A percentile compares a stretch with the other conserved stretches of the same genome.
phyloP scores from a whole-genome alignment of 35 echinoderm and acorn worm species.

The Apostichopus japonicus region DNA sequence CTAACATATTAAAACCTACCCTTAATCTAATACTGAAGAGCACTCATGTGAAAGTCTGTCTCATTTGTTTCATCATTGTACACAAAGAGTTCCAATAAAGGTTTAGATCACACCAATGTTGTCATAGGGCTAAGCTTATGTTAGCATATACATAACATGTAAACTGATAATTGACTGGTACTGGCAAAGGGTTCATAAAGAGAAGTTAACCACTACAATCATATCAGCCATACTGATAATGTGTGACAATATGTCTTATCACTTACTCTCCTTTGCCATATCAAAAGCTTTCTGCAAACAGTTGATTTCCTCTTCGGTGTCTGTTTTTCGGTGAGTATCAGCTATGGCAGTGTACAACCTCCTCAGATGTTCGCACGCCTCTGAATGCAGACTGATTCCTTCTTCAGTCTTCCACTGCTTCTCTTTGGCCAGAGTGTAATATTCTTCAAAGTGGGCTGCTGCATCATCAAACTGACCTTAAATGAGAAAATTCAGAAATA shows the following conservation, averaged over 20 bases:
- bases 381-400: slow-evolving; percentile 70
- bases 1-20: no score
- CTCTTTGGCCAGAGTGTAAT: slow-evolving; percentile 70
- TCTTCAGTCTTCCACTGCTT: slow-evolving; percentile 76
- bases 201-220: no score
- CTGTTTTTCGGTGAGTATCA: slow-evolving; percentile 60
- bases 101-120: no score
- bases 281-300: slow-evolving; percentile 90
- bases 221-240: neutral
- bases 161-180: no score
- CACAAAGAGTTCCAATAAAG: no score
- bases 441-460: slow-evolving; percentile 87
- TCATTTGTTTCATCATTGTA: no score
- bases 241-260: neutral
- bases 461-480: slow-evolving; percentile 73
- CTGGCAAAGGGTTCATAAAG: no score
- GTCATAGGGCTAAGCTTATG: no score
- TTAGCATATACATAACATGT: no score
- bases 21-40: no score
- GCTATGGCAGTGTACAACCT: slow-evolving; percentile 93
- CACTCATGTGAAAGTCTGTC: no score
- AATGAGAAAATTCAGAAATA: slow-evolving; percentile 5
- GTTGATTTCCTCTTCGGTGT: slow-evolving; percentile 76
- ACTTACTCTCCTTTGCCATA: slow-evolving; percentile 99
- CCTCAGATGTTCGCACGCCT: slow-evolving; percentile 90